Conservation (phyloP, 1,140 invertebrate genomes). For the Gryllus bimaculatus region DNA sequence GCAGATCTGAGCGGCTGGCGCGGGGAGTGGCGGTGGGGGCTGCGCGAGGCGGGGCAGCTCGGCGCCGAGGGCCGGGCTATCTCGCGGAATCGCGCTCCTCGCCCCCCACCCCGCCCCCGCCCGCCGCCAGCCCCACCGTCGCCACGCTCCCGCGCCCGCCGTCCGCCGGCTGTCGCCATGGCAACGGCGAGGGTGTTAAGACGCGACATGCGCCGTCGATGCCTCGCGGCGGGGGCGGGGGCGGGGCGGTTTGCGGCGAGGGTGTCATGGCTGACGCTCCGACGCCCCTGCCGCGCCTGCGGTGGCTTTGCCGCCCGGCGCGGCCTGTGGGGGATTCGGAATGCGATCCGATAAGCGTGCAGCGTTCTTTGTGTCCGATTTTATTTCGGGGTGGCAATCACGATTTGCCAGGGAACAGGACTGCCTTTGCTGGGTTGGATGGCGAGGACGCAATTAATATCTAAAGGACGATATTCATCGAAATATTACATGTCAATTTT, state of each 20-base stretch:
- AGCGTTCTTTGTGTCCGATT: not conserved
- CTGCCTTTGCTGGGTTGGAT: too few species aligned
- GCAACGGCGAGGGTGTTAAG: not conserved
- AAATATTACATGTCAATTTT: too few species aligned
- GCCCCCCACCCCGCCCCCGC: too few species aligned
- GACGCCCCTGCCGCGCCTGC: too few species aligned
- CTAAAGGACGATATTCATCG: too few species aligned
- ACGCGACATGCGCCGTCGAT: not conserved
- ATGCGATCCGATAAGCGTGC: not conserved
- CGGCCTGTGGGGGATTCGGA: not conserved
- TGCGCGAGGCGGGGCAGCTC: too few species aligned
- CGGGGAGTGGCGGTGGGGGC: too few species aligned
- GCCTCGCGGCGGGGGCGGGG: not conserved
- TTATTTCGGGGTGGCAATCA: not conserved
- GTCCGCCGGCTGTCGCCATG: not conserved
- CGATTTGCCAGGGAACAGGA: too few species aligned
- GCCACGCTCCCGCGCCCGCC: too few species aligned
- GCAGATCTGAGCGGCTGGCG: slow-evolving; percentile 2
- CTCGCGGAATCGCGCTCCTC: not conserved
- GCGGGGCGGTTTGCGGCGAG: not conserved
- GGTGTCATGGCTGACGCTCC: not conserved
- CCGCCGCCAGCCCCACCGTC: too few species aligned
- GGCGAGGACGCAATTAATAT: too few species aligned
- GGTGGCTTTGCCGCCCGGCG: too few species aligned
- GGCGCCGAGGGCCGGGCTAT: not conserved